Evolutionary conservation across 2,888 invertebrate genomes (phyloP).

Genomic region (Aspidiotus destructor): DNA sequence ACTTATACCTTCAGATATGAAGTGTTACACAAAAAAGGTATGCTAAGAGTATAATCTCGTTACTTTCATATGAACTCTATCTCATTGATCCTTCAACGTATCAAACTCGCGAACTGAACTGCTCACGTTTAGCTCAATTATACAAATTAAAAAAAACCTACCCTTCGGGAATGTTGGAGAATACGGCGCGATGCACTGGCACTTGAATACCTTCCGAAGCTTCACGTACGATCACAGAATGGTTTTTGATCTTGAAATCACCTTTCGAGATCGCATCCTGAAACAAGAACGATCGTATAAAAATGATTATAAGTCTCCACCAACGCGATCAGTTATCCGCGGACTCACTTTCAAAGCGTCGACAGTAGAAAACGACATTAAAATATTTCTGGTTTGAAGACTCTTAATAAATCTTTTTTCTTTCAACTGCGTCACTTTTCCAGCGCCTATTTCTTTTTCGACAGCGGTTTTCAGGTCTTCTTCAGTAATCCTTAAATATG

Average conservation of each 20-base stretch:
- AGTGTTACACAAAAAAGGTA: too few species aligned
- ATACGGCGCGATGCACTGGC: constrained; percentile 3
- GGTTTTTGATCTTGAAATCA: neutral
- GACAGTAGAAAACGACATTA: neutral
- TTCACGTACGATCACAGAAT: constrained; percentile 6
- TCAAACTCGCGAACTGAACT: too few species aligned
- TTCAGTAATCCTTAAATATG: neutral
- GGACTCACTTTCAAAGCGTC: constrained; percentile 8
- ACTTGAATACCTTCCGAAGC: constrained; percentile 11
- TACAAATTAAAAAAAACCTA: neutral
- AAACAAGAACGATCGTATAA: constrained; percentile 3
- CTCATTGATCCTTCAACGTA: too few species aligned
- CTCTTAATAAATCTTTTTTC: neutral
- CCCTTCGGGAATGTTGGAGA: constrained; percentile 17
- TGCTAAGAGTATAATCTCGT: too few species aligned
- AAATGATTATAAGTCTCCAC: neutral
- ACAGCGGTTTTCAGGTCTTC: neutral
- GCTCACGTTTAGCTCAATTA: too few species aligned
- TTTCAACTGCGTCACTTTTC: neutral
- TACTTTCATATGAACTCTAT: too few species aligned
- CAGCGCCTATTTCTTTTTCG: constrained; percentile 3
- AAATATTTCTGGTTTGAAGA: constrained; percentile 4
- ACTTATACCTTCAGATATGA: too few species aligned
- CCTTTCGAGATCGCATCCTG: constrained; percentile 11
- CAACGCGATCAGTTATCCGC: neutral